Conservation (phyloP, 2,888 invertebrate genomes). For the Hemicrepidius hirtus region DNA sequence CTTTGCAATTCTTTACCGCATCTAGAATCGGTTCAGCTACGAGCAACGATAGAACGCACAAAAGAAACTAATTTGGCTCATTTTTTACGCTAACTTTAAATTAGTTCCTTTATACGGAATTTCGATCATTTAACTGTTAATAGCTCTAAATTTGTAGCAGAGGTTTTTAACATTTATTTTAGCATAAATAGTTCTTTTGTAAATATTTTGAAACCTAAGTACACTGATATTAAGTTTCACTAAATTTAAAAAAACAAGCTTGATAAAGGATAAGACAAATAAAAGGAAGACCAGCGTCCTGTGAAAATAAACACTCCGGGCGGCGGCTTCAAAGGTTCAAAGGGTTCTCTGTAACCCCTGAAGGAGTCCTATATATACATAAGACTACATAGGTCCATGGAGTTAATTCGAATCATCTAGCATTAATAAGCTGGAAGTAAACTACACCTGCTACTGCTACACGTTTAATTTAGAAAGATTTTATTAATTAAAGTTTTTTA, state of each 20-base stretch:
- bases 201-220: too few relatives aligned
- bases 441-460: background rate
- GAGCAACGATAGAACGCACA: background rate
- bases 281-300: slow-evolving; percentile 15
- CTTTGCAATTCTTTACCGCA: background rate
- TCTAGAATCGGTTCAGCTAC: background rate
- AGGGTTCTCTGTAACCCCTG: slow-evolving; percentile 1
- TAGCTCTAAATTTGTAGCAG: too few relatives aligned
- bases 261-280: slow-evolving; percentile 7
- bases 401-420: background rate
- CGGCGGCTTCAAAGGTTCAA: slow-evolving; percentile 9
- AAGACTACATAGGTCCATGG: background rate
- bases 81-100: background rate
- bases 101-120: too few relatives aligned
- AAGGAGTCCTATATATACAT: slow-evolving; percentile 17
- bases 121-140: too few relatives aligned
- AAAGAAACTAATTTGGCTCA: background rate
- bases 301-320: slow-evolving; percentile 7
- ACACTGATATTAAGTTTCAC: background rate
- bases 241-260: background rate
- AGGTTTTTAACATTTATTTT: too few relatives aligned
- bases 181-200: too few relatives aligned
- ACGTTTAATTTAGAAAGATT: background rate
- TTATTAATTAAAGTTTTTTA: too few relatives aligned
- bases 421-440: background rate